Evolutionary conservation across 2,113 vertebrate genomes (phyloP).

Genomic region (Plotosus lineatus): DNA sequence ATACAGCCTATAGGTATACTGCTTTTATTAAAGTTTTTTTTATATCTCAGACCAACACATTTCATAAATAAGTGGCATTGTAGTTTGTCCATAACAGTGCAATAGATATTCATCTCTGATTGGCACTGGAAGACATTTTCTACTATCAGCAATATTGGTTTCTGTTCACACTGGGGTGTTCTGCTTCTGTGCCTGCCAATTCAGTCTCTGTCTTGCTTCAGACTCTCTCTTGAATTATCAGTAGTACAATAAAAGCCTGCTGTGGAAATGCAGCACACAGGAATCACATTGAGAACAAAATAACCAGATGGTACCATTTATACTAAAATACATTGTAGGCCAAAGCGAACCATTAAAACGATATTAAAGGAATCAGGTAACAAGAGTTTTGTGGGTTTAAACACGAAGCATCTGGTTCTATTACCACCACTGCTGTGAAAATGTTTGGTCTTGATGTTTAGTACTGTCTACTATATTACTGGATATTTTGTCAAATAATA

Average conservation of each 20-base stretch:
- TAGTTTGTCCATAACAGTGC: not conserved
- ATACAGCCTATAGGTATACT: not conserved
- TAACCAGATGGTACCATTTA: not conserved
- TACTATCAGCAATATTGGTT: not conserved
- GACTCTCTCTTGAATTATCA: not conserved
- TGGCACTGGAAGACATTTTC: conserved; percentile 11
- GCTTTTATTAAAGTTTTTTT: not conserved
- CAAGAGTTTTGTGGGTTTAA: not conserved
- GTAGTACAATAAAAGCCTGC: conserved; percentile 7
- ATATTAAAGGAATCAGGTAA: too few relatives aligned
- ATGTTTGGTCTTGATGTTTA: not conserved
- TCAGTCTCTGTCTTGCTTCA: not conserved
- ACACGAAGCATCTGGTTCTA: not conserved
- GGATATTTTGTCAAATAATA: too few relatives aligned
- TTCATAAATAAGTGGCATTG: not conserved
- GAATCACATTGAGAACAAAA: not conserved
- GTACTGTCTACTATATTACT: not conserved
- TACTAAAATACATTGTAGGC: not conserved
- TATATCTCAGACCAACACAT: not conserved
- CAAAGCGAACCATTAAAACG: too few relatives aligned
- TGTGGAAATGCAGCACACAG: not conserved
- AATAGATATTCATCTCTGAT: not conserved
- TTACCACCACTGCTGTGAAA: not conserved
- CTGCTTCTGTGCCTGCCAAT: not conserved
- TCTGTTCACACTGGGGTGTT: conserved; percentile 6